phyloP scores from a whole-genome alignment of 2,113 vertebrate species.

The Odocoileus hemionus region DNA sequence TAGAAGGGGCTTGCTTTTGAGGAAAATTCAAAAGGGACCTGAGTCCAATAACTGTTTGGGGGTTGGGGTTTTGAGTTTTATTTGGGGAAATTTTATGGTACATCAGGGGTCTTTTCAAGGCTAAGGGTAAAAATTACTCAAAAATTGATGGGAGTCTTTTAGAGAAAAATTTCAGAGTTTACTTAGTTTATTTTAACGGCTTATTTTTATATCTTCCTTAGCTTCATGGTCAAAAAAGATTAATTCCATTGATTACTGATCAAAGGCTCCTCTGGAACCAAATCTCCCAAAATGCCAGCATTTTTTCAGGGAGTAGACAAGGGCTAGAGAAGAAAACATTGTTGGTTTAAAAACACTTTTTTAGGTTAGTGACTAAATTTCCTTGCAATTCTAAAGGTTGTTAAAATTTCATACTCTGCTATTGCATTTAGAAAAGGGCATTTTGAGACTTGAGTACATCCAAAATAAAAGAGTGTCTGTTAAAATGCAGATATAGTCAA shows the following conservation, averaged over 20 bases:
- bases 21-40: background rate
- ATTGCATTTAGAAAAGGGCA: background rate
- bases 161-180: conserved; percentile 41
- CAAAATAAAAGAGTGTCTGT: background rate
- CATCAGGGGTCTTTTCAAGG: conserved; percentile 35
- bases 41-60: background rate
- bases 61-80: background rate
- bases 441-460: conserved; percentile 8
- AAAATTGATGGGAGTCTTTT: conserved; percentile 16
- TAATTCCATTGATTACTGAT: conserved; percentile 53
- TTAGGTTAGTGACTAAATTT: background rate
- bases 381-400: background rate
- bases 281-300: background rate
- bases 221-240: conserved; percentile 46
- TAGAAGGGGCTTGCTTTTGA: background rate
- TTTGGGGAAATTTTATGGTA: conserved; percentile 1
- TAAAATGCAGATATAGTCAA: background rate
- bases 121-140: conserved; percentile 27
- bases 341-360: conserved; percentile 18
- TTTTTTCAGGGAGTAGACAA: background rate
- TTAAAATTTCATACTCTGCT: background rate
- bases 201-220: conserved; percentile 57
- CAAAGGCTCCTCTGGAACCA: background rate
- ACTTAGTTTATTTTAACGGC: conserved; percentile 58
- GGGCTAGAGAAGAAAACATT: background rate